These are phyloP conservation scores for Hesperia comma DNA, from an alignment of 2,888 invertebrate genomes.

Conservation along the genomic window DNA sequence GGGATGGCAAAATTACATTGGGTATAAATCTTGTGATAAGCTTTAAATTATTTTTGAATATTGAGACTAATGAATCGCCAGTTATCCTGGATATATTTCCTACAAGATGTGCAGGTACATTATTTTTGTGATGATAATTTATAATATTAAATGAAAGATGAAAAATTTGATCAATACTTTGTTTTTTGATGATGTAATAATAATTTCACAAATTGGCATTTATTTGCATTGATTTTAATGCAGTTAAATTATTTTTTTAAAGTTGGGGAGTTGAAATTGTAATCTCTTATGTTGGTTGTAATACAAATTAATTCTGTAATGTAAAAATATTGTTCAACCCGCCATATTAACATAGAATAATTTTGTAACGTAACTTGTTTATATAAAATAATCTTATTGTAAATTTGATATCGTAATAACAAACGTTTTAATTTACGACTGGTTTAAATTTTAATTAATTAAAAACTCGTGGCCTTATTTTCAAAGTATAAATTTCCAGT, in stretches of 20 bases:
- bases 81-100: slow-evolving; percentile 61
- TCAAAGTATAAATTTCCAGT: slow-evolving; percentile 72
- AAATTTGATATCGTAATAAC: slow-evolving; percentile 42
- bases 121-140: slow-evolving; percentile 74
- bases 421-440: slow-evolving; percentile 49
- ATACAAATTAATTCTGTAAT: slow-evolving; percentile 37
- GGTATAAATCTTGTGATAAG: slow-evolving; percentile 73
- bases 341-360: slow-evolving; percentile 63
- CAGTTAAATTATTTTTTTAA: slow-evolving; percentile 20
- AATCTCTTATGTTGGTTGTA: slow-evolving; percentile 33
- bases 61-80: slow-evolving; percentile 53
- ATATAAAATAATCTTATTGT: slow-evolving; percentile 49
- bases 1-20: slow-evolving; percentile 57
- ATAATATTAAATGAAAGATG: slow-evolving; percentile 43
- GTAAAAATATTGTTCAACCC: slow-evolving; percentile 46
- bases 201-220: slow-evolving; percentile 1
- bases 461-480: slow-evolving; percentile 73
- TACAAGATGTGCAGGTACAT: slow-evolving; percentile 71
- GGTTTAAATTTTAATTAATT: slow-evolving; percentile 51
- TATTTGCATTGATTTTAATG: slow-evolving; percentile 23
- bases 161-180: background rate
- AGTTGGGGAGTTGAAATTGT: slow-evolving; percentile 13
- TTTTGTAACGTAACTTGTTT: slow-evolving; percentile 44
- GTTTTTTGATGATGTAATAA: background rate
- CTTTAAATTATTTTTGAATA: slow-evolving; percentile 80